Evolutionary conservation across 2,113 vertebrate genomes (phyloP).

Genomic region (Halcyon malimbica): DNA sequence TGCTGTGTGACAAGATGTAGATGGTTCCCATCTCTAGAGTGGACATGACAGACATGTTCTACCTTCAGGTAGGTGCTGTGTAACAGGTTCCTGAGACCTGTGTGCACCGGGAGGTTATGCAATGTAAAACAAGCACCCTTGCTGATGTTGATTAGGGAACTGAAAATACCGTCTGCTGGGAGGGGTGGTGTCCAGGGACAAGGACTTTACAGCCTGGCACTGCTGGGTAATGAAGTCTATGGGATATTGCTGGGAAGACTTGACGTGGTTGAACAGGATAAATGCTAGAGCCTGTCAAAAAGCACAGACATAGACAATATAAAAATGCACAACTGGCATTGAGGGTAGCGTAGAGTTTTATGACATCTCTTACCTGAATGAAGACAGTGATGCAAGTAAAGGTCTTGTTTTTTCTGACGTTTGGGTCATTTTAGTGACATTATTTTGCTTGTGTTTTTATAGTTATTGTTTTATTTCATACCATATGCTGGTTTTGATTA

Average conservation of each 20-base stretch:
- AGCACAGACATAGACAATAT: neutral
- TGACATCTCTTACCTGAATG: neutral
- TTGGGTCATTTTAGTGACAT: neutral
- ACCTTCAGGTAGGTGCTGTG: neutral
- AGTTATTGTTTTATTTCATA: neutral
- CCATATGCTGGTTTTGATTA: neutral
- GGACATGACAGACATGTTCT: neutral
- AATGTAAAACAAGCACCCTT: neutral
- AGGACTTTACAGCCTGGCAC: too few species aligned
- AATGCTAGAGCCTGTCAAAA: neutral
- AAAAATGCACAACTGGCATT: neutral
- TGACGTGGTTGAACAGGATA: neutral
- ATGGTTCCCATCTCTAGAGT: neutral
- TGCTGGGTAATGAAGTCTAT: fast-evolving
- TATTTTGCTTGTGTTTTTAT: neutral
- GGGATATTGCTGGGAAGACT: neutral
- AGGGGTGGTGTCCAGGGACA: too few species aligned
- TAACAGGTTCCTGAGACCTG: neutral
- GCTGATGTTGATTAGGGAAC: neutral
- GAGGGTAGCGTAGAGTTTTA: neutral
- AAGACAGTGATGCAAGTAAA: neutral
- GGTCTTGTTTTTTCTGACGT: neutral
- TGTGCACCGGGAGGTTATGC: neutral
- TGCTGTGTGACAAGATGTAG: neutral
- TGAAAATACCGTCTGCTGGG: neutral